phyloP scores from a whole-genome alignment of 2,113 vertebrate species.

The Halichoerus grypus region DNA sequence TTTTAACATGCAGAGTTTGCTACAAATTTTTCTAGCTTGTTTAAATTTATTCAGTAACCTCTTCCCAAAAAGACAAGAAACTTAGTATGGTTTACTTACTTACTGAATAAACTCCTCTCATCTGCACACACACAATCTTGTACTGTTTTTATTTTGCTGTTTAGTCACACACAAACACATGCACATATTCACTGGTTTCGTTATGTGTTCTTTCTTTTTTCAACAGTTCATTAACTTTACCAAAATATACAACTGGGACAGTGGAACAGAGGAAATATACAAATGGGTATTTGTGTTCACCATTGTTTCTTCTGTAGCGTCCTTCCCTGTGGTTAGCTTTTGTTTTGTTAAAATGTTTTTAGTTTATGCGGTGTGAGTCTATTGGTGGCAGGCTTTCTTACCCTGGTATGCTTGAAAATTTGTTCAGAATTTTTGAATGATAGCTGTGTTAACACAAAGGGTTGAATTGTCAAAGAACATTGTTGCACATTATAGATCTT shows the following conservation, averaged over 20 bases:
- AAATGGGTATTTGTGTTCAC: background rate
- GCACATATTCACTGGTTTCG: background rate
- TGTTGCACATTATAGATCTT: background rate
- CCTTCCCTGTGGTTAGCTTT: background rate
- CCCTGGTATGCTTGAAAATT: background rate
- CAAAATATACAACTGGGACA: background rate
- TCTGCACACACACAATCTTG: background rate
- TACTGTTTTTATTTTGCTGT: background rate
- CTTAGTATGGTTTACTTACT: background rate
- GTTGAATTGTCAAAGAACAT: background rate
- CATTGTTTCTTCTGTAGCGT: background rate
- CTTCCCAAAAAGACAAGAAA: constrained; percentile 15
- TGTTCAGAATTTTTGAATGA: constrained; percentile 39
- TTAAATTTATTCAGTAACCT: background rate
- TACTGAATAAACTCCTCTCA: background rate
- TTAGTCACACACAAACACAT: background rate
- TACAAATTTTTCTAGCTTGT: background rate
- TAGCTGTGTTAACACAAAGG: background rate
- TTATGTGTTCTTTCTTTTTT: constrained; percentile 10
- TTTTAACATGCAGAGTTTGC: background rate
- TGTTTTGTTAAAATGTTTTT: background rate
- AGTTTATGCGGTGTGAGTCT: background rate
- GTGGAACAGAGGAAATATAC: too few species aligned
- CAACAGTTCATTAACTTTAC: background rate
- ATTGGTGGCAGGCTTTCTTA: constrained; percentile 4